These are phyloP conservation scores for Myathropa florea DNA, from an alignment of 2,888 invertebrate genomes.

Conservation along the genomic window DNA sequence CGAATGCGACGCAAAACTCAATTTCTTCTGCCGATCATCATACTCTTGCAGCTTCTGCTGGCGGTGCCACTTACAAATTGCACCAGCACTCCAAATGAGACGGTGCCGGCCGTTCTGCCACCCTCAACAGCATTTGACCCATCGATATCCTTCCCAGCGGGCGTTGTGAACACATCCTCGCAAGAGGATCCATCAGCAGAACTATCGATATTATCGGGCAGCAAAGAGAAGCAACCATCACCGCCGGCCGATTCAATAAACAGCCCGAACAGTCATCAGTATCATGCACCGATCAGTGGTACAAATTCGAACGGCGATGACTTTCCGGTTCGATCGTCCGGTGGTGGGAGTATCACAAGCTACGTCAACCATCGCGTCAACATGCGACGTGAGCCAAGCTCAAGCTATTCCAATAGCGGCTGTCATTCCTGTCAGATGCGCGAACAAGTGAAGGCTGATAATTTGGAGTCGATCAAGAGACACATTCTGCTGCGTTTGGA, in stretches of 20 bases:
- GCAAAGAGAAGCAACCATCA: neutral
- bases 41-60: constrained; percentile 51
- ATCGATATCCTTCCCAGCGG: neutral
- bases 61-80: constrained; percentile 37
- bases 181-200: neutral
- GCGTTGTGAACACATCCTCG: neutral
- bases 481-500: constrained; percentile 85
- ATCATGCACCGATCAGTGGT: neutral
- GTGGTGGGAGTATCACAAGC: constrained; percentile 72
- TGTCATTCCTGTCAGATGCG: constrained; percentile 83
- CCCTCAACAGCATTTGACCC: constrained; percentile 10
- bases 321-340: constrained; percentile 26
- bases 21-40: constrained; percentile 39
- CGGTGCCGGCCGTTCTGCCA: constrained; percentile 9
- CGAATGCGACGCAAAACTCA: constrained; percentile 51
- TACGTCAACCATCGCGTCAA: constrained; percentile 74
- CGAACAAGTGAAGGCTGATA: constrained; percentile 84
- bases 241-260: neutral
- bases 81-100: constrained; percentile 44
- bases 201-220: neutral
- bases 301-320: neutral
- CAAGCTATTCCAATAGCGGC: constrained; percentile 72
- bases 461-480: constrained; percentile 84
- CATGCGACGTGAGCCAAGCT: constrained; percentile 70
- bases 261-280: neutral